Conservation (phyloP, 2,888 invertebrate species). For the Brachylomia viminalis region DNA sequence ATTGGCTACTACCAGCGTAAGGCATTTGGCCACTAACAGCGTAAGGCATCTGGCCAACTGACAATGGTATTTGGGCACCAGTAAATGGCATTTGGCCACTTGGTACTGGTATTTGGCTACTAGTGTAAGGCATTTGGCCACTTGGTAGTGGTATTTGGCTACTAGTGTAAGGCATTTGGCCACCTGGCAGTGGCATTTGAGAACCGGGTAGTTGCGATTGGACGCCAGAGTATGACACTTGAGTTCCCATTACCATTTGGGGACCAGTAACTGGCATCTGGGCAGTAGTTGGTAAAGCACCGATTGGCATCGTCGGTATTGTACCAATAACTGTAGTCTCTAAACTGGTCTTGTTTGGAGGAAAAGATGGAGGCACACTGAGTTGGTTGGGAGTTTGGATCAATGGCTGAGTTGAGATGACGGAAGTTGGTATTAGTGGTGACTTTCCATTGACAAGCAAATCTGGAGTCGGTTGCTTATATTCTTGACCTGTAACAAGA, state of each 20-base stretch:
- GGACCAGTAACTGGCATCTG: constrained; percentile 31
- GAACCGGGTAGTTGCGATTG: constrained; percentile 29
- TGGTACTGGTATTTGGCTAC: constrained; percentile 21
- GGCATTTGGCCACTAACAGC: constrained; percentile 4
- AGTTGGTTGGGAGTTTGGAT: constrained; percentile 69
- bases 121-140: constrained; percentile 12
- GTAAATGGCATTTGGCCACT: constrained; percentile 1
- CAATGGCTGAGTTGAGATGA: constrained; percentile 48
- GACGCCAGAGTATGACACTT: constrained; percentile 10
- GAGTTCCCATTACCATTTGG: constrained; percentile 21
- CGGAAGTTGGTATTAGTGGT: constrained; percentile 53
- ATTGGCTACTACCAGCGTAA: constrained; percentile 11
- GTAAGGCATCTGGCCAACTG: constrained; percentile 2
- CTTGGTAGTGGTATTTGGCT: constrained; percentile 12
- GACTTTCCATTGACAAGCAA: constrained; percentile 81
- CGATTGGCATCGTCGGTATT: constrained; percentile 22
- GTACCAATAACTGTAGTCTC: constrained; percentile 47
- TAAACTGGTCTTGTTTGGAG: constrained; percentile 50
- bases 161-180: constrained; percentile 19
- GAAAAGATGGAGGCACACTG: constrained; percentile 60
- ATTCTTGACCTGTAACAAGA: constrained; percentile 67
- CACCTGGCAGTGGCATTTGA: constrained; percentile 28
- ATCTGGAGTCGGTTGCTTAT: constrained; percentile 83
- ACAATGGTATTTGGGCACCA: constrained; percentile 14
- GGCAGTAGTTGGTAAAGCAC: constrained; percentile 7